Percentiles rank a stretch among this genome's conserved stretches.
phyloP scores from a whole-genome alignment of 2,113 vertebrate genomes.

The western clawed frog (Xenopus tropicalis) region UCB_Xtro_10.0 CM004445.2:151342501-151343000 shows the following conservation, averaged over 20 bases:
- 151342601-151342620: slow-evolving; percentile 19
- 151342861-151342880: neutral
- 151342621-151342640: slow-evolving; percentile 69
- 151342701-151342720: slow-evolving; percentile 86
- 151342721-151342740: slow-evolving; percentile 90
- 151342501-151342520: neutral
- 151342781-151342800: slow-evolving; percentile 77
- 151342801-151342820: neutral
- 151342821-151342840: too few species aligned
- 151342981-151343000: too few species aligned
- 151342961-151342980: too few species aligned
- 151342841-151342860: too few species aligned
- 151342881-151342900: too few species aligned
- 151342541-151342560: slow-evolving; percentile 2
- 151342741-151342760: slow-evolving; percentile 69
- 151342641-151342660: slow-evolving; percentile 70
- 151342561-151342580: slow-evolving; percentile 35
- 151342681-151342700: slow-evolving; percentile 88
- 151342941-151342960: too few species aligned
- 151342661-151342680: slow-evolving; percentile 86
- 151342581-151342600: slow-evolving; percentile 28
- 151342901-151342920: too few species aligned
- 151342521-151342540: slow-evolving; percentile 31
- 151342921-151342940: too few species aligned
- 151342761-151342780: slow-evolving; percentile 88